Percentiles rank a stretch among this genome's conserved stretches.
These are phyloP conservation scores for Tribolium freemani DNA, from an alignment of 2,888 invertebrate genomes.

Conservation along the genomic window DNA sequence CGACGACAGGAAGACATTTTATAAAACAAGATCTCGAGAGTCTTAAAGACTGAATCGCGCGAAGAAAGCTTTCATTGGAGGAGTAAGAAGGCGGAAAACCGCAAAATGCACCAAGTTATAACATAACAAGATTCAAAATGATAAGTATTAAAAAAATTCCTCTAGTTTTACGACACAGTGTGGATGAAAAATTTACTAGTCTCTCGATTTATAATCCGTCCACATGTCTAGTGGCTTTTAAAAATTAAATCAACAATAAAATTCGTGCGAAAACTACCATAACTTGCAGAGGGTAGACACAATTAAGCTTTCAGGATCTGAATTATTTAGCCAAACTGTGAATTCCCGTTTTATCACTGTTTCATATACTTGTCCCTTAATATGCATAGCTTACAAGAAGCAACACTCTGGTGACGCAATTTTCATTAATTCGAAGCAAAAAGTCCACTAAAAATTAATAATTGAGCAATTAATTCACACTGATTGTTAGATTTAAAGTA, in stretches of 20 bases:
- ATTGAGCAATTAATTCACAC: background rate
- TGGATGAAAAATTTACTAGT: background rate
- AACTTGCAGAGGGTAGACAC: conserved; percentile 33
- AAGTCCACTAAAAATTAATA: conserved; percentile 46
- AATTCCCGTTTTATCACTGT: conserved; percentile 45
- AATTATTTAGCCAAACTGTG: conserved; percentile 45
- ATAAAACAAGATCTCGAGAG: background rate
- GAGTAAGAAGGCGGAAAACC: background rate
- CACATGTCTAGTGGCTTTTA: background rate
- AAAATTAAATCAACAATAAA: conserved; percentile 36
- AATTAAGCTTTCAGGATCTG: conserved; percentile 45
- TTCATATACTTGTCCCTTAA: conserved; percentile 48
- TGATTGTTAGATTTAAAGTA: background rate
- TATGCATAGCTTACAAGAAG: conserved; percentile 49
- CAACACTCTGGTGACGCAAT: conserved; percentile 41
- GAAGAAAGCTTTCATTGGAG: background rate
- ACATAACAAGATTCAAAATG: background rate
- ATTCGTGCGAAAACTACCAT: conserved; percentile 25
- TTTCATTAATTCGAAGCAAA: conserved; percentile 38
- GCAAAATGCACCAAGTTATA: background rate
- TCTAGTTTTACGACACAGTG: background rate
- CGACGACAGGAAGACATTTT: background rate
- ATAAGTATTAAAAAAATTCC: background rate
- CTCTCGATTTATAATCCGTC: background rate
- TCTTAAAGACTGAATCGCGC: background rate